A percentile compares a stretch with the other conserved stretches of the same genome.
phyloP scores from a whole-genome alignment of 2,113 vertebrate genomes.

The Carassius gibelio region DNA sequence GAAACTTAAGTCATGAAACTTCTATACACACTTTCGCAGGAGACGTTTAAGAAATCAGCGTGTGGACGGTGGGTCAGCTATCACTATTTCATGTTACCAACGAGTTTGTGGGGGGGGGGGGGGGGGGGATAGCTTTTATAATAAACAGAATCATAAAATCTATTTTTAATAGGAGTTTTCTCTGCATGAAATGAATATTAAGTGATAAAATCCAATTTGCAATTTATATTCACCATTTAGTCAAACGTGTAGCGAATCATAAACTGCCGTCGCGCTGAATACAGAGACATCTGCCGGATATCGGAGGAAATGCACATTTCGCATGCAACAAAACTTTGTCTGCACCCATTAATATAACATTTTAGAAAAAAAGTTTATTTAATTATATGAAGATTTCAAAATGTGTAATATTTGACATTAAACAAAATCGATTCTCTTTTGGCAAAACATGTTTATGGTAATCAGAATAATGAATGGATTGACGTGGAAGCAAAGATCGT shows the following conservation, averaged over 20 bases:
- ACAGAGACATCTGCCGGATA: neutral
- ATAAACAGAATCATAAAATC: neutral
- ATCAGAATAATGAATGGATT: neutral
- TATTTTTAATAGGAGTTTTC: neutral
- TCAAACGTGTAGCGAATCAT: too few relatives aligned
- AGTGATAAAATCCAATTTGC: neutral
- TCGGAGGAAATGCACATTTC: neutral
- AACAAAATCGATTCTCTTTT: neutral
- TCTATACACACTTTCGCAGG: neutral
- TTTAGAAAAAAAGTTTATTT: slow-evolving; percentile 22
- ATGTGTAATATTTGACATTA: neutral
- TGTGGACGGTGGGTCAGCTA: neutral
- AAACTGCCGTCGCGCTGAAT: neutral
- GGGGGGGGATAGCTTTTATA: neutral
- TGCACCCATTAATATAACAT: neutral
- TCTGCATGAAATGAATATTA: neutral
- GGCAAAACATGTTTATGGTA: neutral
- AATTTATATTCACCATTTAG: neutral
- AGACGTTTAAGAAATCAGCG: neutral
- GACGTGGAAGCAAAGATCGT: neutral
- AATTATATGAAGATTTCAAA: neutral
- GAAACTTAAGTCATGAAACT: neutral
- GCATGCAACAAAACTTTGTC: neutral
- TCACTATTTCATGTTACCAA: neutral
- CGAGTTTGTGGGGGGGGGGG: neutral